Base-by-base conservation (phyloP, 2,797 vertebrate species). In the Melanotaenia nigrans region DNA sequence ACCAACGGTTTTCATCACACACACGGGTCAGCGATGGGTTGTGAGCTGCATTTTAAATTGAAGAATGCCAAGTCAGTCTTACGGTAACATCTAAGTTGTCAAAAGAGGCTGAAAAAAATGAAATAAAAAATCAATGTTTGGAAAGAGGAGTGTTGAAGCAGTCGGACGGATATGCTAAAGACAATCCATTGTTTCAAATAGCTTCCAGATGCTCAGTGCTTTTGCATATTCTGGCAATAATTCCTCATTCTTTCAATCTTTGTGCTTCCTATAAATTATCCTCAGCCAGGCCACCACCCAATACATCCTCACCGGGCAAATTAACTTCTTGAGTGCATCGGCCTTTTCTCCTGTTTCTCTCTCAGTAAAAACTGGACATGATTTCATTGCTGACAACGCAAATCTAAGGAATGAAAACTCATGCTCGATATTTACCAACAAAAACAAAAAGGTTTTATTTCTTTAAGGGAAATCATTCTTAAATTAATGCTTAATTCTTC, bases 211-310 rank as follows among this genome's bases (percentile, higher is more conserved):
- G 89, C 71, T 85, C 38, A 4, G 53, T 32, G 35, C 78, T 65
- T 63, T 73, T 89, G 85, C 84, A 83, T 86, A 89, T 83, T 86
- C 78, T 89, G 87, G 84, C 82, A 51, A 71, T 2, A 36, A 67
- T 75, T 69, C 81, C 71, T 83, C 87, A 90, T 91, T 89, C 86
- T 82, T 90, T 87, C 68, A 79, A n/a, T 86, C 61, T 71, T 54
- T 32, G 63, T 51, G 47, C 71, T 89, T 84, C 73, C 63, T 72
- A 80, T 70, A 78, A 76, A 60, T 72, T 81, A 58, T 51, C 65
- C 1, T 75, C 72, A 83, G 77, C 82, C 71, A 81, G 85, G 78
- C 47, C 87, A 73, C 84, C 89, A 75, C 89, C 86, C 81, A 83
- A 65, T 68, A 36, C 59, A 84, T 69, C 65, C 47, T 62, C 5